Base-by-base conservation (phyloP, 2,888 invertebrate genomes). In the Limnephilus rhombicus region DNA sequence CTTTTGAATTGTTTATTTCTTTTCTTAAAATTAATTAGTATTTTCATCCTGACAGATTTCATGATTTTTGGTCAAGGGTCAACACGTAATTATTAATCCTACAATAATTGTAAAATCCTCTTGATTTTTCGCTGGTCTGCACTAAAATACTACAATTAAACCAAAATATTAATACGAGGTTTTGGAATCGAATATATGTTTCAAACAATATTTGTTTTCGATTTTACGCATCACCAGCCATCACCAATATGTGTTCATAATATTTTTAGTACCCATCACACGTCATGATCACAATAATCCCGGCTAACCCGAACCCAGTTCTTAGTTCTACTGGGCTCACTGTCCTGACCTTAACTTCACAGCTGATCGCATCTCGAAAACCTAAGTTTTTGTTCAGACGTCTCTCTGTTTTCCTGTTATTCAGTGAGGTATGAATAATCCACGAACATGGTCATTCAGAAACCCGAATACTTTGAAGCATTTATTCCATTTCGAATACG, bases 311-410 rank as follows among this genome's bases (percentile, higher is more conserved):
- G 85, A 85, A 1, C 41, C 37, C 24, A 34, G 85, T 85, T 41
- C 41, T 24, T 41, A 68, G 24, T n/a, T 24, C 34, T 80, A 37
- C 31, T 41, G 41, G 82, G 90, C n/a, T 90, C 80, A 90, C 90
- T 90, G 90, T 34, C 7, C 85, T 80, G 85, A 13, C 29, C 80
- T 37, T 15, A 83, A 68, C 88, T 89, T 89, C 41, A 37, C 85
- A 82, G 41, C 81, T 89, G 89, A 91, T 91, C 80, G 85, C 37
- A 68, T 31, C 37, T 81, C n/a, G 53, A 89, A 85, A 89, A 91
- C 82, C 29, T 45, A 91, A 91, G 87, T 91, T 91, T 88, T 88
- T 49, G 45, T 86, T 81, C 80, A 49, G 49, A 49, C 81, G 53
- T 82, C 86, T 86, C 85, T 31, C 29, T 89, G 37, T 80, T 89